Conservation (phyloP, 2,888 invertebrate species). For the Ichneumoninae sp. region DNA sequence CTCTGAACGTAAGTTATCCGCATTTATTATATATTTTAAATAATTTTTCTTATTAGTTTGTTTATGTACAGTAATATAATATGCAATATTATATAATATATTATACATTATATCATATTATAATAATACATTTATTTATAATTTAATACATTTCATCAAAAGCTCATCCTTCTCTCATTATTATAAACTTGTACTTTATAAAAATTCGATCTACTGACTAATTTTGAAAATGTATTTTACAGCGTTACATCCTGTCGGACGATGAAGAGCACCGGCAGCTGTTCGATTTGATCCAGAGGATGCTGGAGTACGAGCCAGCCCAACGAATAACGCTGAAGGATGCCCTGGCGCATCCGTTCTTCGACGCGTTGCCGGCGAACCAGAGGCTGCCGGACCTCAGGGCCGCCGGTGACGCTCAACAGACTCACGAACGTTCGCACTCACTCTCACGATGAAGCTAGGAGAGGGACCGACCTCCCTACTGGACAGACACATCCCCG, state of each 20-base stretch:
- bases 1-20: slow-evolving; percentile 90
- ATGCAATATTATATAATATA: no score
- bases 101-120: no score
- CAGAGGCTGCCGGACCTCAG: slow-evolving; percentile 89
- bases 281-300: slow-evolving; percentile 97
- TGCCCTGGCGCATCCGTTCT: slow-evolving; percentile 96
- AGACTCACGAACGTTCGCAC: slow-evolving; percentile 88
- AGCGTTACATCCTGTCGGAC: slow-evolving; percentile 95
- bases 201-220: not conserved
- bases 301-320: slow-evolving; percentile 98
- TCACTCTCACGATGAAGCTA: slow-evolving; percentile 90
- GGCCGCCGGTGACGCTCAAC: slow-evolving; percentile 85
- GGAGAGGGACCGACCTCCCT: slow-evolving; percentile 81
- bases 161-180: not conserved
- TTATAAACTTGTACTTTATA: not conserved
- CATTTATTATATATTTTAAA: not conserved
- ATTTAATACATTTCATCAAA: not conserved
- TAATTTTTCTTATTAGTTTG: not conserved
- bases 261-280: slow-evolving; percentile 96
- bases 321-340: slow-evolving; percentile 95
- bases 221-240: slow-evolving; percentile 71
- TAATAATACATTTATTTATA: no score
- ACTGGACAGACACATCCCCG: slow-evolving; percentile 75
- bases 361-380: slow-evolving; percentile 92
- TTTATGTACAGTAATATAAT: not conserved